Conservation (phyloP, 2,888 invertebrate species). For the Chouioia cunea region DNA sequence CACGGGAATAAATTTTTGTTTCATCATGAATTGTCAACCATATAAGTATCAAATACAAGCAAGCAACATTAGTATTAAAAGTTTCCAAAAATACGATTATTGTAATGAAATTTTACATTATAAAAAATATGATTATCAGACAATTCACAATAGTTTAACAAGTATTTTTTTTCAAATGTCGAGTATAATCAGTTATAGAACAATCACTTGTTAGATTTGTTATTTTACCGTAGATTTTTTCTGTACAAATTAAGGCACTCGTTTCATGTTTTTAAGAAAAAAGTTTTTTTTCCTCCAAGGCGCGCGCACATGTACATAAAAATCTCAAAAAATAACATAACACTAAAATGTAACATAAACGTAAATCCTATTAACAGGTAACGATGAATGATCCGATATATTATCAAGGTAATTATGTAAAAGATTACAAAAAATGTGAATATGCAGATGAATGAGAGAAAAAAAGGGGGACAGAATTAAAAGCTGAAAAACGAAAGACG, state of each 20-base stretch:
- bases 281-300: conserved; percentile 50
- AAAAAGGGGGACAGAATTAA: conserved; percentile 25
- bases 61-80: conserved; percentile 39
- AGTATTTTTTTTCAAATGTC: conserved; percentile 37
- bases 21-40: conserved; percentile 46
- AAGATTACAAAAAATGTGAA: conserved; percentile 52
- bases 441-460: conserved; percentile 50
- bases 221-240: conserved; percentile 65
- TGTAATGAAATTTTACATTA: conserved; percentile 33
- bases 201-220: conserved; percentile 56
- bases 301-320: conserved; percentile 59
- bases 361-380: conserved; percentile 55
- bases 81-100: conserved; percentile 39
- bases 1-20: conserved; percentile 42
- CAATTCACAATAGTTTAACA: conserved; percentile 47
- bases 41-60: conserved; percentile 28
- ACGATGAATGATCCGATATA: conserved; percentile 55
- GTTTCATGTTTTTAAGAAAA: conserved; percentile 54
- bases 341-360: conserved; percentile 57
- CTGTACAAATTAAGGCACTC: conserved; percentile 67
- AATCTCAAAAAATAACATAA: conserved; percentile 61
- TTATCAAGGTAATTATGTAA: conserved; percentile 52
- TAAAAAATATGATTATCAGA: conserved; percentile 44
- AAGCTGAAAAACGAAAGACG: conserved; percentile 39
- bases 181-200: conserved; percentile 46